Percentiles rank a stretch among this genome's conserved stretches.
Conservation (phyloP, 1,140 invertebrate species). For the Aphaenogaster ashmeadi region DNA sequence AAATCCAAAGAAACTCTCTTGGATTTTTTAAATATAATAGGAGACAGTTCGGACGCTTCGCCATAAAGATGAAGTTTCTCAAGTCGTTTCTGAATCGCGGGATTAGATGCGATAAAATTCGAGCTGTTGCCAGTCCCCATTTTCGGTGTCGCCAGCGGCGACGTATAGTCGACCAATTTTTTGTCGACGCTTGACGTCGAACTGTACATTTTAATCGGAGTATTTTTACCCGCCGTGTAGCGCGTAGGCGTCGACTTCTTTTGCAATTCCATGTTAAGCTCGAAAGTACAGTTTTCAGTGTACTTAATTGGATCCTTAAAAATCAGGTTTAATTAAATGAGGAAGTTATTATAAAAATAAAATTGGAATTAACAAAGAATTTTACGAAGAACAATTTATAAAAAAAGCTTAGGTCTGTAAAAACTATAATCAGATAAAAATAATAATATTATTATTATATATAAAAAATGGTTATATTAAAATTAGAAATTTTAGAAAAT, state of each 20-base stretch:
- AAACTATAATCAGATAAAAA: constrained; percentile 6
- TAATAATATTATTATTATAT: background rate
- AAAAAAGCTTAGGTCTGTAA: background rate
- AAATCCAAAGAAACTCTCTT: constrained; percentile 77
- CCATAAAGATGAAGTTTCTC: constrained; percentile 82
- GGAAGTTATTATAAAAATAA: constrained; percentile 33
- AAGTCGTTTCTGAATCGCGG: constrained; percentile 73
- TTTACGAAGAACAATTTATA: background rate
- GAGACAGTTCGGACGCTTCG: constrained; percentile 79
- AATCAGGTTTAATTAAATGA: constrained; percentile 27
- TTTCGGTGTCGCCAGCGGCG: background rate
- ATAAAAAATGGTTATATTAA: background rate
- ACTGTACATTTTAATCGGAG: constrained; percentile 31
- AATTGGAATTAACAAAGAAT: background rate
- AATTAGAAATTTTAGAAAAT: background rate
- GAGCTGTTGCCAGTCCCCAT: background rate
- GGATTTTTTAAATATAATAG: constrained; percentile 75
- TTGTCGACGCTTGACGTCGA: constrained; percentile 9
- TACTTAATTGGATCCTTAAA: constrained; percentile 80
- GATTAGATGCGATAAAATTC: constrained; percentile 43
- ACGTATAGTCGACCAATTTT: constrained; percentile 3
- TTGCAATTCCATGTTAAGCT: constrained; percentile 79
- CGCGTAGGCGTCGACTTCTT: constrained; percentile 76
- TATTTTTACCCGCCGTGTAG: constrained; percentile 52
- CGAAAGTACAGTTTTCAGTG: constrained; percentile 71